phyloP scores from a whole-genome alignment of 2,113 vertebrate genomes.

The Brachypteracias leptosomus region DNA sequence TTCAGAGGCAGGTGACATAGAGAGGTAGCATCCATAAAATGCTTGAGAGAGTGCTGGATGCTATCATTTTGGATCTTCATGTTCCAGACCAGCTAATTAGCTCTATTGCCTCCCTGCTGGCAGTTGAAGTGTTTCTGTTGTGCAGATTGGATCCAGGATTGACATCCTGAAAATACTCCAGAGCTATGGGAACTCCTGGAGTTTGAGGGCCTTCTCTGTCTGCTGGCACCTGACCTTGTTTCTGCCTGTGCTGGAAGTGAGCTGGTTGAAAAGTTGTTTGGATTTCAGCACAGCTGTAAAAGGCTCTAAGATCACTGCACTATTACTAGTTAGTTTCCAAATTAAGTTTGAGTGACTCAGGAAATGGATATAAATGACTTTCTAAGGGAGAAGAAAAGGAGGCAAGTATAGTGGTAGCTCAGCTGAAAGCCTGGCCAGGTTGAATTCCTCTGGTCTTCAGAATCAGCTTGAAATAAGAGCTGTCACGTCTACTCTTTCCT shows the following conservation, averaged over 20 bases:
- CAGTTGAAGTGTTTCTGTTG: not conserved
- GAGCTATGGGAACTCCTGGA: not conserved
- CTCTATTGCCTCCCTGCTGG: not conserved
- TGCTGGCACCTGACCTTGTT: not conserved
- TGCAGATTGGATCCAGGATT: accelerated
- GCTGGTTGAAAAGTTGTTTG: not conserved
- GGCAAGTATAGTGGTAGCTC: not conserved
- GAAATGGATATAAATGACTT: not conserved
- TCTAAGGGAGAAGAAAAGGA: not conserved
- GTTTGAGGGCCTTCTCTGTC: not conserved
- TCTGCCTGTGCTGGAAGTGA: not conserved
- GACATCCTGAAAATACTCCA: not conserved
- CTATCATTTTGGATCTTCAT: not conserved
- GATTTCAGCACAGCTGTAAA: not conserved
- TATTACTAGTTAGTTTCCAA: not conserved
- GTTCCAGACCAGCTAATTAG: not conserved
- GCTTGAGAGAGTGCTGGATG: not conserved
- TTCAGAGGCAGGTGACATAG: not conserved
- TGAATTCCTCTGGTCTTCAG: not conserved
- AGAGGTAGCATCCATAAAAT: not conserved
- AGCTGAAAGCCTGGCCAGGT: not conserved
- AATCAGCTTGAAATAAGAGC: not conserved
- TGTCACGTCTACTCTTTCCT: not conserved
- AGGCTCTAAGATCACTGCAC: not conserved
- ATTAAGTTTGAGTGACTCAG: not conserved